Conservation (phyloP, 1,140 invertebrate species). For the Hestina assimilis region DNA sequence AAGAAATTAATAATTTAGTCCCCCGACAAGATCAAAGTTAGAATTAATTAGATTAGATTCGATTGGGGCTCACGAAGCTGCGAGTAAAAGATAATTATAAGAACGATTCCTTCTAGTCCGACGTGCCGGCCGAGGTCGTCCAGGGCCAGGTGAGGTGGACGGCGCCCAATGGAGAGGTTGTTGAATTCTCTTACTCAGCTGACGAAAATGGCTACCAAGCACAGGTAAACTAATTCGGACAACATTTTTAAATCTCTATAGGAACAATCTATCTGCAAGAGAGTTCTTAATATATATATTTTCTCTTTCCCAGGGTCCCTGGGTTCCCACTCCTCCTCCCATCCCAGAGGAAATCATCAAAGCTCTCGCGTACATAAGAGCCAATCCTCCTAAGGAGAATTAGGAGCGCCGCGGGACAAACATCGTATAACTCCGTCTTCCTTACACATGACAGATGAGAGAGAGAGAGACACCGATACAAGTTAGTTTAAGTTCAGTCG, state of each 20-base stretch:
- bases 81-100: no score
- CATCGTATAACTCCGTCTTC: not conserved
- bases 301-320: slow-evolving; percentile 52
- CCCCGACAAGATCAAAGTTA: no score
- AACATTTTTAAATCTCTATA: no score
- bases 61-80: no score
- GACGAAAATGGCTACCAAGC: slow-evolving; percentile 81
- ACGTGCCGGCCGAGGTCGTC: slow-evolving; percentile 58
- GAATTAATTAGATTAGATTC: no score
- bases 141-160: slow-evolving; percentile 78
- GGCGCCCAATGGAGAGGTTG: slow-evolving; percentile 66
- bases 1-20: no score
- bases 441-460: no score
- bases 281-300: no score
- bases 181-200: slow-evolving; percentile 76
- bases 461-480: not conserved
- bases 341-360: slow-evolving; percentile 78
- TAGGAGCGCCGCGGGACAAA: not conserved
- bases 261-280: no score
- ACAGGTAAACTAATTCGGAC: no score
- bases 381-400: slow-evolving; percentile 56
- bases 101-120: slow-evolving; percentile 34
- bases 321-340: slow-evolving; percentile 76
- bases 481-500: no score
- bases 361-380: slow-evolving; percentile 75